Conservation (phyloP, 2,113 vertebrate genomes). For the Cephalopterus ornatus region DNA sequence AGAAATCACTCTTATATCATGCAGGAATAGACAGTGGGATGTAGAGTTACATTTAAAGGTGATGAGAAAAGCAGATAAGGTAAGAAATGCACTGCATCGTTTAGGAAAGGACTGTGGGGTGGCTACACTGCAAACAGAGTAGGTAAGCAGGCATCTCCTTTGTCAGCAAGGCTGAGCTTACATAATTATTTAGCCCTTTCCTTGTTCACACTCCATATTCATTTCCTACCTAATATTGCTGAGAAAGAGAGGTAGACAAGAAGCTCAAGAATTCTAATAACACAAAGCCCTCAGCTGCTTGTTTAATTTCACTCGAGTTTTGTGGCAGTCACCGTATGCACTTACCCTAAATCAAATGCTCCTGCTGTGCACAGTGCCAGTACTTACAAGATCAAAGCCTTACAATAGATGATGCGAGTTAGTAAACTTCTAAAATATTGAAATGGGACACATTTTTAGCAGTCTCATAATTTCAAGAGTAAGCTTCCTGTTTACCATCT, state of each 20-base stretch:
- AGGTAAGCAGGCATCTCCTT: not conserved
- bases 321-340: constrained; percentile 7
- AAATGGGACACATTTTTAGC: not conserved
- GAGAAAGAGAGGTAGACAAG: not conserved
- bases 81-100: not conserved
- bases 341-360: constrained; percentile 44
- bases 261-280: constrained; percentile 29
- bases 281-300: constrained; percentile 31
- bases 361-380: constrained; percentile 56
- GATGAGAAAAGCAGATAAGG: not conserved
- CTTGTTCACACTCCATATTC: not conserved
- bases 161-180: not conserved
- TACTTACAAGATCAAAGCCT: constrained; percentile 50
- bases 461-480: not conserved
- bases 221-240: not conserved
- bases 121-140: not conserved
- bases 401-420: not conserved
- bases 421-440: constrained; percentile 39
- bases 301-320: constrained; percentile 43
- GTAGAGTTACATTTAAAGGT: not conserved
- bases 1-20: not conserved
- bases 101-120: not conserved
- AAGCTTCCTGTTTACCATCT: not conserved
- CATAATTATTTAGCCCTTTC: not conserved
- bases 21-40: not conserved